phyloP scores from a whole-genome alignment of 2,888 invertebrate genomes.

The Lasioglossum leucozonium region DNA sequence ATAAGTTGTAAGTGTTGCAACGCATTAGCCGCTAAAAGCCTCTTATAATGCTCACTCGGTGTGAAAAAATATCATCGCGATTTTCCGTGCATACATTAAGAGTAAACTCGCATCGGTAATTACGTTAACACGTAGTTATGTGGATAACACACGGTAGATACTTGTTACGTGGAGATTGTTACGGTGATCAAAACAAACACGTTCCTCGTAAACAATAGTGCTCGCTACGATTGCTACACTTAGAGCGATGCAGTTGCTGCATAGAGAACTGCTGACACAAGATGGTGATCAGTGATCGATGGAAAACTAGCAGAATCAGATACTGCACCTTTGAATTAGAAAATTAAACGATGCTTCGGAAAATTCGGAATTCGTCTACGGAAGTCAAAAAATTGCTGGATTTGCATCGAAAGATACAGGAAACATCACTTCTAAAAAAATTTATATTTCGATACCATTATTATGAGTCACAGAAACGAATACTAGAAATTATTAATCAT shows the following conservation, averaged over 20 bases:
- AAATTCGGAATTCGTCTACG: neutral
- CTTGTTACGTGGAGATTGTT: slow-evolving; percentile 17
- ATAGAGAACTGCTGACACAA: neutral
- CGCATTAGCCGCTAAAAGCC: slow-evolving; percentile 59
- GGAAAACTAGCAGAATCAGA: neutral
- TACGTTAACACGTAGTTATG: slow-evolving; percentile 48
- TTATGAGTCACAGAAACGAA: neutral
- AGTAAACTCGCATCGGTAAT: slow-evolving; percentile 54
- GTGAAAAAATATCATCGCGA: slow-evolving; percentile 48
- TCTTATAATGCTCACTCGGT: slow-evolving; percentile 40
- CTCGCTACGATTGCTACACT: neutral
- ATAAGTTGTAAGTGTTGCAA: slow-evolving; percentile 51
- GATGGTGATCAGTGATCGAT: neutral
- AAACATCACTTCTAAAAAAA: neutral
- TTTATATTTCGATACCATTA: neutral
- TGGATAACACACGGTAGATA: slow-evolving; percentile 17
- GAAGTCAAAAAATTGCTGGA: neutral
- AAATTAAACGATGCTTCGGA: neutral
- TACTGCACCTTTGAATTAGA: neutral
- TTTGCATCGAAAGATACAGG: neutral
- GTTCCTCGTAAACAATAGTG: slow-evolving; percentile 11
- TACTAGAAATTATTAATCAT: neutral
- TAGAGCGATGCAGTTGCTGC: neutral
- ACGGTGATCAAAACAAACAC: slow-evolving; percentile 56
- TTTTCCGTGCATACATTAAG: slow-evolving; percentile 55